phyloP scores from a whole-genome alignment of 2,888 invertebrate species.

The Zelleria hepariella region DNA sequence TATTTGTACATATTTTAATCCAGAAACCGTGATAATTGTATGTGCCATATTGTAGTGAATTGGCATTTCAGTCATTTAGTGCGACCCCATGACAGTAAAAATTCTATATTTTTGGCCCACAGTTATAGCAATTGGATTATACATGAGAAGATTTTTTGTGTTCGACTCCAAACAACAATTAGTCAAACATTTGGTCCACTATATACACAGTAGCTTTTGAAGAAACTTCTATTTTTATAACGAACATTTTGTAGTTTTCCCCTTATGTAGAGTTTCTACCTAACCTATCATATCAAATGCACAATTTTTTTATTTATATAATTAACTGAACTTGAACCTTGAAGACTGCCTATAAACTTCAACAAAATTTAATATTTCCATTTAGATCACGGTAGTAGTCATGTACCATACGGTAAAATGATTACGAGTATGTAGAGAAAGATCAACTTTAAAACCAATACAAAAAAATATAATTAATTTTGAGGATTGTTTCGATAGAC shows the following conservation, averaged over 20 bases:
- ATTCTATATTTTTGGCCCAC: not conserved
- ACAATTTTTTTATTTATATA: slow-evolving; percentile 20
- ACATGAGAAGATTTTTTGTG: no score
- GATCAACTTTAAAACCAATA: not conserved
- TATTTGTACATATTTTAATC: not conserved
- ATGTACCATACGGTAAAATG: not conserved
- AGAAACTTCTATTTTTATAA: slow-evolving; percentile 65
- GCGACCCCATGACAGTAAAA: slow-evolving; percentile 42
- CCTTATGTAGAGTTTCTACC: slow-evolving; percentile 34
- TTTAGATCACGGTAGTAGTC: not conserved
- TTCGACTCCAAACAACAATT: slow-evolving; percentile 2
- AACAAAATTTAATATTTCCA: not conserved
- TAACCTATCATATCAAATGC: slow-evolving; percentile 53
- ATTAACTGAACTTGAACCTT: slow-evolving; percentile 15
- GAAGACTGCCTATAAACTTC: not conserved
- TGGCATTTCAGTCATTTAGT: slow-evolving; percentile 14
- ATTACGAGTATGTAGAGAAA: not conserved
- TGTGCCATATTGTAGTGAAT: slow-evolving; percentile 3
- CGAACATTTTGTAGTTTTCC: slow-evolving; percentile 51
- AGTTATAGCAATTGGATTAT: not conserved
- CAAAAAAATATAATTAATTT: not conserved
- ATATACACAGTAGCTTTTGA: slow-evolving; percentile 58
- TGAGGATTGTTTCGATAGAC: no score
- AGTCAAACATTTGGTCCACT: slow-evolving; percentile 49
- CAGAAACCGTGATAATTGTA: slow-evolving; percentile 3